Evolutionary conservation across 2,797 vertebrate species (phyloP), one percentile per base, ranked within the genome.

Genomic region (Anguilla obscura): DNA sequence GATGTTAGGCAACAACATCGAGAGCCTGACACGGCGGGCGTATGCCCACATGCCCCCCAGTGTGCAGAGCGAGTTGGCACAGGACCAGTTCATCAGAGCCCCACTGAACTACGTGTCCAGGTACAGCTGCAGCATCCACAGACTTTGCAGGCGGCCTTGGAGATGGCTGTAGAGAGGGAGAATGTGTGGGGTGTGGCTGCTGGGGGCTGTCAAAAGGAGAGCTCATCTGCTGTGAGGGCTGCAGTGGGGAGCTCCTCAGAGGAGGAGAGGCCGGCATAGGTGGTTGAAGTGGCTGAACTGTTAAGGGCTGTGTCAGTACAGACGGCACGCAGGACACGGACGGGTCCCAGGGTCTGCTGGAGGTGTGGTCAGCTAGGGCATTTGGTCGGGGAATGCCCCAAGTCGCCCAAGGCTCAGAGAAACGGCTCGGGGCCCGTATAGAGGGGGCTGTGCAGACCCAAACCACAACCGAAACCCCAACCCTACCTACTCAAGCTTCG

Each of bases 71-170:
- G 86, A 89, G 69, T 50, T 91, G 7, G 89, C 90, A 12, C 36
- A 10, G 1, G 84, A 87, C 48, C 90, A 87, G 86, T 86, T 89
- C 5, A 87, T 89, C 36, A 82, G 50, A 45, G 66, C 86, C 88
- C 87, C 58, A 71, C 7, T 1, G 86, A 87, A 8, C 36, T 89
- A 40, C 52, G 54, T 7, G 27, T 87, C 3, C 87, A 90, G 18
- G 33, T 36, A 0, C 82, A 87, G 87, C 40, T 87, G 0, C 18
- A 7, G n/a, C 82, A 74, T 14, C 89, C 86, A 40, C 83, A n/a
- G 9, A 27, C 86, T 1, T 9, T 86, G 40, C 82, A 87, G 8
- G 69, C 40, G 0, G 87, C 85, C 0, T 40, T 88, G 40, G 89
- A 90, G 48, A 2, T 82, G 56, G 85, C 87, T 4, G 1, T 87